phyloP scores from a whole-genome alignment of 2,113 vertebrate genomes.

The Atlantisia rogersi region DNA sequence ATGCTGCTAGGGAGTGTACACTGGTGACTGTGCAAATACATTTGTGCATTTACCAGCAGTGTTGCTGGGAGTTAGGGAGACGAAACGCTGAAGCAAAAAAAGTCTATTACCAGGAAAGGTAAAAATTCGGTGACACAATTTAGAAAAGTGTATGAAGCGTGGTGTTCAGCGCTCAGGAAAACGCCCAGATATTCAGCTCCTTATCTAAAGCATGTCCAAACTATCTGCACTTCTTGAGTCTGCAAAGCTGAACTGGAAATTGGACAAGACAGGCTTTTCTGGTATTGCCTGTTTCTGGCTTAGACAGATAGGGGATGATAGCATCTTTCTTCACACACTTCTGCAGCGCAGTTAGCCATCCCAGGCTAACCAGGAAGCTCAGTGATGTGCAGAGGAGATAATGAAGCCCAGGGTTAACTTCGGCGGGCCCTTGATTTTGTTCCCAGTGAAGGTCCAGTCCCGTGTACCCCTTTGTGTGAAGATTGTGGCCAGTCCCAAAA shows the following conservation, averaged over 20 bases:
- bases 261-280: slow-evolving; percentile 62
- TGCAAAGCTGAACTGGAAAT: slow-evolving; percentile 68
- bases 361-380: background rate
- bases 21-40: background rate
- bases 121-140: slow-evolving; percentile 36
- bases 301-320: slow-evolving; percentile 59
- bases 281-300: slow-evolving; percentile 65
- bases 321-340: slow-evolving; percentile 53
- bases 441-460: background rate
- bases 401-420: background rate
- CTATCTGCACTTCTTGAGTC: slow-evolving; percentile 61
- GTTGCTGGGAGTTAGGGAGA: background rate
- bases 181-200: slow-evolving; percentile 38
- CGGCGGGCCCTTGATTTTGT: background rate
- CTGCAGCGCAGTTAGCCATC: background rate
- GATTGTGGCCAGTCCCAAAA: background rate
- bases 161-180: slow-evolving; percentile 17
- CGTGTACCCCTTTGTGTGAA: background rate
- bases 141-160: slow-evolving; percentile 32
- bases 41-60: background rate
- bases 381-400: slow-evolving; percentile 38
- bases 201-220: slow-evolving; percentile 70
- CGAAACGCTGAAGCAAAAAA: background rate
- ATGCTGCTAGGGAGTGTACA: background rate
- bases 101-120: slow-evolving; percentile 13